Conservation (phyloP, 2,888 invertebrate species). For the Cloeon dipterum region DNA sequence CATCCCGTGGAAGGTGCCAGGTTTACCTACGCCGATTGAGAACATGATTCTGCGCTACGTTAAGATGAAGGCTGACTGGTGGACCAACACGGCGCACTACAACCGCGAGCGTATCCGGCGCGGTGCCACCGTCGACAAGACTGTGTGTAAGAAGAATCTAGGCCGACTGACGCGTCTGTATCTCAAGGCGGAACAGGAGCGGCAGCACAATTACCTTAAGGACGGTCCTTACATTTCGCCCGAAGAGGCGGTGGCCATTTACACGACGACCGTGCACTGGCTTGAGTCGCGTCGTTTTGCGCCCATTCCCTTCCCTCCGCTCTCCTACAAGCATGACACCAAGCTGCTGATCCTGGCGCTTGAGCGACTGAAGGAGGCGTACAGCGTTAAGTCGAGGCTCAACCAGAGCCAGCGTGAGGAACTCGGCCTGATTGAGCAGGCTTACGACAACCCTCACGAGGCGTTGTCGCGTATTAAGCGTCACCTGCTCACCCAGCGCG, state of each 20-base stretch:
- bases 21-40: conserved; percentile 95
- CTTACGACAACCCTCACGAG: conserved; percentile 99
- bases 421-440: conserved; percentile 94
- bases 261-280: conserved; percentile 99
- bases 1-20: conserved; percentile 99
- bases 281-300: conserved; percentile 94
- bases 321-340: conserved; percentile 99
- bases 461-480: conserved; percentile 97
- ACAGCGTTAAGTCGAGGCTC: conserved; percentile 88
- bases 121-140: conserved; percentile 99
- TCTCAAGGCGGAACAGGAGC: conserved; percentile 91
- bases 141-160: conserved; percentile 98
- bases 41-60: conserved; percentile 99
- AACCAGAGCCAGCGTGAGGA: conserved; percentile 99
- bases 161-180: conserved; percentile 93
- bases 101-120: conserved; percentile 95
- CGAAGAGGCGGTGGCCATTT: conserved; percentile 99
- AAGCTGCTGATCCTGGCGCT: conserved; percentile 90
- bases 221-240: conserved; percentile 99
- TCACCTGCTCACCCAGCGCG: conserved; percentile 92
- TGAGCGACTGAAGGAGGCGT: conserved; percentile 91
- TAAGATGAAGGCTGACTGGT: conserved; percentile 99
- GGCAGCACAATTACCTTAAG: conserved; percentile 98
- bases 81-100: conserved; percentile 99
- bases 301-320: conserved; percentile 96